Evolutionary conservation across 2,113 vertebrate species (phyloP), one percentile per base, ranked within the genome.

Genomic region (Pteropus alecto): DNA sequence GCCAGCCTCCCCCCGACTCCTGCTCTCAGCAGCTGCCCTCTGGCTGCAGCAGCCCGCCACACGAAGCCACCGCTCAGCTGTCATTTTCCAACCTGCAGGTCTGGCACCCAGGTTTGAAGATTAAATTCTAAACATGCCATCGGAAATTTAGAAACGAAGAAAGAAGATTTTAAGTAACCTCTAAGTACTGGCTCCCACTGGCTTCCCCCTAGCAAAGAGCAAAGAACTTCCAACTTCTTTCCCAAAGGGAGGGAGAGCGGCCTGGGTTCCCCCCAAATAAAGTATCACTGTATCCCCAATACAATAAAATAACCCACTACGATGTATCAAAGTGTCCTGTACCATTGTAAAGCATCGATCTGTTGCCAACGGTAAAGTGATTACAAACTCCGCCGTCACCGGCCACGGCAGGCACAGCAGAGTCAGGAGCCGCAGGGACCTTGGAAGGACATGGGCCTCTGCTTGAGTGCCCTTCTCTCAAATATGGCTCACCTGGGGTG

Each of bases 81-180:
- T 90, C 97, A 96, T 38, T 90, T 92, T 35, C 60, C 97, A 13
- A 58, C 81, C n/a, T 19, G 73, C 91, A 78, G 84, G 94, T 67
- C 95, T 90, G 94, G 87, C 96, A 94, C 96, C 92, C 85, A 65
- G 96, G 94, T 93, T 83, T 77, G 88, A 87, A 73, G 90, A 97
- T 70, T 74, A 84, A 87, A 93, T 97, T 97, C 96, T 87, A 94
- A 93, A 91, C 88, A 54, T 5, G 33, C 84, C 87, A 48, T 78
- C 96, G 95, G 67, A 86, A 95, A 94, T 93, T 90, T 5, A 85
- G 94, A 95, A 73, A 74, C 0, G 67, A 67, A 46, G 87, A 71
- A 60, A n/a, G 79, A n/a, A 26, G 68, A 88, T 24, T 83, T 74
- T 33, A 60, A 83, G 74, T 43, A 30, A 26, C 63, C 83, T 51